A percentile compares a stretch with the other conserved stretches of the same genome.
Conservation (phyloP, 2,797 vertebrate species). For the Helarctos malayanus region DNA sequence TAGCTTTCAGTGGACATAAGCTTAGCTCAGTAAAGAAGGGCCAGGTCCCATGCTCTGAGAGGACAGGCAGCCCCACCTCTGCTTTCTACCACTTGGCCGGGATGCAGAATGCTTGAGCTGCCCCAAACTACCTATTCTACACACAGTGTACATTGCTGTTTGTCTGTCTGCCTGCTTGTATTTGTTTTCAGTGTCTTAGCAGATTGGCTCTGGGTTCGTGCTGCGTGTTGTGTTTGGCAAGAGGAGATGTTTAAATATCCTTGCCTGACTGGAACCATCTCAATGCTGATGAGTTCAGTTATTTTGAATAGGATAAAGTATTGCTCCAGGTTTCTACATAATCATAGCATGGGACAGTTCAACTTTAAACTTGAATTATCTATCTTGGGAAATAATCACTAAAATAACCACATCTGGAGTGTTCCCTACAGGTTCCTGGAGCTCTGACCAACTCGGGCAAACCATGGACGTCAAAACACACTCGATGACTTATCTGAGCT, state of each 20-base stretch:
- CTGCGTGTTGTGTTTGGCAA: conserved; percentile 72
- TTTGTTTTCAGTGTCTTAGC: conserved; percentile 71
- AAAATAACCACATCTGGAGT: conserved; percentile 58
- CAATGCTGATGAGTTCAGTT: conserved; percentile 38
- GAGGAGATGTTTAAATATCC: conserved; percentile 70
- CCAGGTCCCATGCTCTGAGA: neutral
- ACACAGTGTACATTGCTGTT: neutral
- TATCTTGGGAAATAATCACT: conserved; percentile 55
- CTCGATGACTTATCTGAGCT: neutral
- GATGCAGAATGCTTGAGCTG: neutral
- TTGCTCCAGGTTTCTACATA: conserved; percentile 71
- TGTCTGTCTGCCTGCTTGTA: neutral
- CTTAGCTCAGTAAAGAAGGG: neutral
- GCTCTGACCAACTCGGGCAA: conserved; percentile 39
- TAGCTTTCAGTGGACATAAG: neutral
- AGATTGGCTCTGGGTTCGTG: conserved; percentile 49
- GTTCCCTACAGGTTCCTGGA: conserved; percentile 30
- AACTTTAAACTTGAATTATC: conserved; percentile 70
- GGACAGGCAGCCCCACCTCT: neutral
- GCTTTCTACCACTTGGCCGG: conserved; percentile 32
- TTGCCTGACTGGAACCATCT: conserved; percentile 69
- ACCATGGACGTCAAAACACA: conserved; percentile 42
- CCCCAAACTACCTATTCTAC: conserved; percentile 13
- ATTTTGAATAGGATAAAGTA: conserved; percentile 75
- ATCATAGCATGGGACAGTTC: conserved; percentile 39